Evolutionary conservation across 1,140 invertebrate species (phyloP), one percentile per base, ranked within the genome.

Genomic region (Frieseomelitta varia): DNA sequence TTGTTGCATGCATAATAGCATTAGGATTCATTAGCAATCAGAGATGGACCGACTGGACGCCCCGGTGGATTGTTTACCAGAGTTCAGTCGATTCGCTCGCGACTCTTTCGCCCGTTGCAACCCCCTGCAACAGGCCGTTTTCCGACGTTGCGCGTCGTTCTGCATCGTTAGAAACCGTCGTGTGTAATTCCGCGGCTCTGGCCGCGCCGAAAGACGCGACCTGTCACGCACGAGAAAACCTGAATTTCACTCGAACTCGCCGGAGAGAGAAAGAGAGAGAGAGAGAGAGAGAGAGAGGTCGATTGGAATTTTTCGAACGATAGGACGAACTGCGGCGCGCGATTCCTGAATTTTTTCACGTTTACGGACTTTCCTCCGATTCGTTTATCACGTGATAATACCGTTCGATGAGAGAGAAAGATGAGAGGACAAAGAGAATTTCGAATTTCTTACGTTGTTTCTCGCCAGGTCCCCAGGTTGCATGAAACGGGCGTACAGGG

Each of bases 1-100:
- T 93, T 94, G 93, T 94, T 93, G 93, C 91, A 94, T 94, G 92
- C 92, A 93, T 95, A 95, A 95, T 93, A 94, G 92, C 86, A 92
- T 95, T 95, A 95, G 94, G 93, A 94, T 95, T 95, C 94, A 95
- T 95, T 95, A 95, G 94, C 94, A 95, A 95, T 95, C 94, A 95
- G 93, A 94, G 93, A 94, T 94, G 93, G 92, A 91, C 89, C 90
- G 91, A 85, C 79, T 85, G 87, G 79, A 87, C 85, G 86, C 79
- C 56, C 56, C 88, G 86, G 80, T 85, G 89, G 90, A 93, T 93
- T 94, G 93, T 94, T 94, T 94, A 94, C 93, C 89, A 87, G 92
- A 79, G 87, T 89, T 84, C 90, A 85, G 76, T 77, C 84, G 86
- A 86, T 90, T 87, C 88, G 12, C 74, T 79, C 85, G 30, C 71